Base-by-base conservation (phyloP, 2,888 invertebrate genomes). In the Drosophila aldrichi region DNA sequence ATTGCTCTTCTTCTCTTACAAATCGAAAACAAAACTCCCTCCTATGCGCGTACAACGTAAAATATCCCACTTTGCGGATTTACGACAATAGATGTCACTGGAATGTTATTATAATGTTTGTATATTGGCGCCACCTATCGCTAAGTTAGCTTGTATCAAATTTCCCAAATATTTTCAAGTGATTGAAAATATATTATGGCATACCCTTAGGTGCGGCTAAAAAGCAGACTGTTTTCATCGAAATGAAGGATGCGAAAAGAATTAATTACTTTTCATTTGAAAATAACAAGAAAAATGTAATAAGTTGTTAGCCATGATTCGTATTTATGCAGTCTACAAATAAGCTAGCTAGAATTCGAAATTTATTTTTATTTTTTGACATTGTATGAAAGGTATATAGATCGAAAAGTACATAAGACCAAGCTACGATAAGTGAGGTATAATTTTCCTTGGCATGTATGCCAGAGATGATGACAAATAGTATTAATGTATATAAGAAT, bases 41-140 rank as follows among this genome's bases (percentile, higher is more conserved):
- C 3, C 34, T 49, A 7, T 2, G 2, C 0, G 34, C 18, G 32
- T 18, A 12, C n/a, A 7, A 6, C 6, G 12, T 1, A 38, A 20
- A 25, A 25, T 32, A 10, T 14, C 34, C 40, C 7, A 8, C 22
- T 43, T 34, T 41, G 1, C 29, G 40, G 5, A 2, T 8, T 14
- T 40, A 14, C 22, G 2, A 9, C 54, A 16, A 14, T 9, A 64
- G 74, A 49, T 64, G 74, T 32, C 29, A 8, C 8, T 29, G 29
- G 8, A 29, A 29, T 3, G 10, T n/a, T 12, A 2, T n/a, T 25
- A 3, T n/a, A 25, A 12, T 38, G 3, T 2, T 18, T 2, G 9
- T 2, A 3, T 8, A 25, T n/a, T 52, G 16, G 41, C 70, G 63
- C 56, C 63, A 52, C 16, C 73, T 74, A 12, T 3, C 54, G 34